These are phyloP conservation scores for Lampropteryx suffumata DNA, from an alignment of 2,888 invertebrate species.

Conservation along the genomic window DNA sequence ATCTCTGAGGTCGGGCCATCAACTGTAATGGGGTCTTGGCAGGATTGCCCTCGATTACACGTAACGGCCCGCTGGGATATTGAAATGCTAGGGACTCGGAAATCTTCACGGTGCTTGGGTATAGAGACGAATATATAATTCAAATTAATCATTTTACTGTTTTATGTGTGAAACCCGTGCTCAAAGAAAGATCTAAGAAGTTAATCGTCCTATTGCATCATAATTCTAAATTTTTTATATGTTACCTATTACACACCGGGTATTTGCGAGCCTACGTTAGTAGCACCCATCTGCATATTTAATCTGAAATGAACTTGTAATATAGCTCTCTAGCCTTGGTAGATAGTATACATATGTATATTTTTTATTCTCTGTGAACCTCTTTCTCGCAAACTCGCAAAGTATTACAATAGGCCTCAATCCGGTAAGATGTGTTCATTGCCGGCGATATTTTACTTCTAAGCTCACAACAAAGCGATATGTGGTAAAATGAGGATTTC, in stretches of 20 bases:
- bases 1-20: slow-evolving; percentile 55
- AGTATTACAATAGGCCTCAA: slow-evolving; percentile 26
- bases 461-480: slow-evolving; percentile 19
- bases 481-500: slow-evolving; percentile 12
- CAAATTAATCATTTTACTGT: not conserved
- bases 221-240: not conserved
- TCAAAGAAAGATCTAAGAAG: too few species aligned
- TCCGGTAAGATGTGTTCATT: slow-evolving; percentile 33
- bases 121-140: slow-evolving; percentile 8
- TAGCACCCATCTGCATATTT: too few species aligned
- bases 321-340: too few species aligned
- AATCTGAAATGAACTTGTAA: too few species aligned
- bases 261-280: too few species aligned
- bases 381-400: slow-evolving; percentile 12
- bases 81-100: slow-evolving; percentile 45
- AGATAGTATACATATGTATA: not conserved
- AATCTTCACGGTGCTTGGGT: slow-evolving; percentile 7
- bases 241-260: too few species aligned
- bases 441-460: slow-evolving; percentile 31
- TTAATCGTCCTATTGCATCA: too few species aligned
- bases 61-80: slow-evolving; percentile 64
- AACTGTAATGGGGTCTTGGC: slow-evolving; percentile 69
- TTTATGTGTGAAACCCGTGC: not conserved
- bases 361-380: slow-evolving; percentile 18
- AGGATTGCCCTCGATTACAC: slow-evolving; percentile 70